Conservation (phyloP, 2,113 vertebrate species). For the Microcebus murinus region DNA sequence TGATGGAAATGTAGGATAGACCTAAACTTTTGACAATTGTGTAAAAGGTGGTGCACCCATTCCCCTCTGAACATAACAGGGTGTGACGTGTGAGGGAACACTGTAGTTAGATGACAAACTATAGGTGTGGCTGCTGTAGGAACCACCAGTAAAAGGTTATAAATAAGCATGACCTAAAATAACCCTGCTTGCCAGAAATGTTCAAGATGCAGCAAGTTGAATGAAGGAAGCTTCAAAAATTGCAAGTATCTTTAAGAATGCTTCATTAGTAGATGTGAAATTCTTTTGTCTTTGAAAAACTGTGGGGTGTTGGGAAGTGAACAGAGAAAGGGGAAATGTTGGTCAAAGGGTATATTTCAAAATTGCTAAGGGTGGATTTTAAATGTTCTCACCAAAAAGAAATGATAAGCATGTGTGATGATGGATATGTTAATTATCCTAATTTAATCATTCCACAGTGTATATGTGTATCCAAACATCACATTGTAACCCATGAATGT, state of each 20-base stretch:
- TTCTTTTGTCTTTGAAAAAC: not conserved
- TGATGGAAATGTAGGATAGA: not conserved
- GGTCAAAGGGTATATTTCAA: not conserved
- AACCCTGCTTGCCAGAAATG: slow-evolving; percentile 25
- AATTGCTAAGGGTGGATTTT: not conserved
- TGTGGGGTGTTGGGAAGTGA: no score
- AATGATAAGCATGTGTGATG: not conserved
- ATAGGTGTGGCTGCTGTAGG: slow-evolving; percentile 49
- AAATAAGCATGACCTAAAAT: slow-evolving; percentile 49
- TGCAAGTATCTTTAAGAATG: not conserved
- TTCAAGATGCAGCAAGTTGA: not conserved
- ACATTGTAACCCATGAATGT: not conserved
- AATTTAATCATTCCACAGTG: not conserved
- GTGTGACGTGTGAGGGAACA: not conserved
- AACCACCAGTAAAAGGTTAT: slow-evolving; percentile 33
- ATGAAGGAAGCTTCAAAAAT: not conserved
- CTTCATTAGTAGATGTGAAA: not conserved
- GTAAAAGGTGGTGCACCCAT: not conserved
- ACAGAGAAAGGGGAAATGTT: not conserved
- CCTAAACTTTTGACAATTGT: not conserved
- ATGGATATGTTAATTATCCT: not conserved
- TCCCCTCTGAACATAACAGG: not conserved
- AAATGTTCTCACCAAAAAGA: not conserved
- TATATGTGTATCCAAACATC: not conserved
- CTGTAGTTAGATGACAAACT: slow-evolving; percentile 38